Evolutionary conservation across 1,140 invertebrate species (phyloP), one percentile per base, ranked within the genome.

Genomic region (Anastatus disparis): DNA sequence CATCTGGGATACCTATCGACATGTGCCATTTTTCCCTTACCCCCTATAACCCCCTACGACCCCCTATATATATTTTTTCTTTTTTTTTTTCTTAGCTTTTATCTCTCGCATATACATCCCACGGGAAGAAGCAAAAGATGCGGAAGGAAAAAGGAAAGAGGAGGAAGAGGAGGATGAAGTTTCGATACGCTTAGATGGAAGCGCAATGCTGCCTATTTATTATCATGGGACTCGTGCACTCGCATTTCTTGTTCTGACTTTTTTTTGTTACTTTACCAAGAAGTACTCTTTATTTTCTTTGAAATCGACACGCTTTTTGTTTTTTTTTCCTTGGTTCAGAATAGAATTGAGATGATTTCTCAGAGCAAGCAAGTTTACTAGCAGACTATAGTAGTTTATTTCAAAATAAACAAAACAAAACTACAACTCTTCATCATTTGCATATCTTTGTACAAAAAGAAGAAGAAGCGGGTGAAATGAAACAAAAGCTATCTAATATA

Each of bases 1-100:
- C 65, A 59, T 67, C 55, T 26, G 42, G 55, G 31, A 59, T 48
- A 50, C 53, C 65, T 27, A 67, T 67, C 53, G 65, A 67, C 42
- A 27, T 29, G 22, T 66, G 42, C 26, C 46, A 40, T 52, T 64
- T 67, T 35, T 48, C 20, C 27, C 12, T 27, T 4, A 3, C 29
- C 10, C 20, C 17, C 3, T n/a, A 22, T 12, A 12, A 12, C 58
- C 40, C 7, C 17, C 58, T 10, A 35, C 38, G 13, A 9, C 40
- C 3, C n/a, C 8, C 15, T 1, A 12, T 10, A 4, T 6, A 35
- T 10, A 4, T 10, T 10, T 10, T 35, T 35, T 10, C 31, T 8
- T 31, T 9, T 35, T 35, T 10, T 26, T 17, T 35, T 13, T 13
- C 26, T 46, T 27, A 17, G 6, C 22, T 46, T 61, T 61, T 61